Conservation (phyloP, 2,888 invertebrate genomes). For the Noctua janthe region DNA sequence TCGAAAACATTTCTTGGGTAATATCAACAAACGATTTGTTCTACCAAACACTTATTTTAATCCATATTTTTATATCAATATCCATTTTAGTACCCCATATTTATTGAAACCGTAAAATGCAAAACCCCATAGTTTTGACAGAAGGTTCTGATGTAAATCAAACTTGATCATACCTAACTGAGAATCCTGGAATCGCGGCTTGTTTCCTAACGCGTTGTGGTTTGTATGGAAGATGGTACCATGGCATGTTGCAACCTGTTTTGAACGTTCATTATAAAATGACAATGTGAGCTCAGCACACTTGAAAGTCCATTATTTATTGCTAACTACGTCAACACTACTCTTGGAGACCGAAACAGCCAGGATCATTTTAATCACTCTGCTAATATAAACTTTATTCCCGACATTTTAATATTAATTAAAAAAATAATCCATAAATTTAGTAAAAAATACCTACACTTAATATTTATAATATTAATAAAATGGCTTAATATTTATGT, state of each 20-base stretch:
- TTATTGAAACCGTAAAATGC: constrained; percentile 1
- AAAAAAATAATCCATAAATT: background rate
- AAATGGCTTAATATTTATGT: background rate
- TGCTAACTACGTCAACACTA: constrained; percentile 20
- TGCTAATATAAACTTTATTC: background rate
- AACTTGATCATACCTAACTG: background rate
- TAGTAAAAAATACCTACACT: too few species aligned
- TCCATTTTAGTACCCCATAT: background rate
- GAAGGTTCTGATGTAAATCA: constrained; percentile 14
- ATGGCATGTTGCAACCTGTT: background rate
- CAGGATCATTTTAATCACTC: background rate
- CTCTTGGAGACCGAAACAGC: constrained; percentile 2
- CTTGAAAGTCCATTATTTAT: constrained; percentile 30
- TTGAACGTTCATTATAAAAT: background rate
- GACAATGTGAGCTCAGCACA: constrained; percentile 4
- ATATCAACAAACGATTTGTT: constrained; percentile 4
- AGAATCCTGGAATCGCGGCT: background rate
- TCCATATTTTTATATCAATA: background rate
- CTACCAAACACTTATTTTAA: background rate
- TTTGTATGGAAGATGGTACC: background rate
- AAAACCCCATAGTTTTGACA: constrained; percentile 15
- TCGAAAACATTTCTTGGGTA: background rate
- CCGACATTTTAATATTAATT: background rate
- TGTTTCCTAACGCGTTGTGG: background rate
- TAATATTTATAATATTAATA: background rate